Conservation (phyloP, 2,888 invertebrate species). For the Cerastis rubricosa region DNA sequence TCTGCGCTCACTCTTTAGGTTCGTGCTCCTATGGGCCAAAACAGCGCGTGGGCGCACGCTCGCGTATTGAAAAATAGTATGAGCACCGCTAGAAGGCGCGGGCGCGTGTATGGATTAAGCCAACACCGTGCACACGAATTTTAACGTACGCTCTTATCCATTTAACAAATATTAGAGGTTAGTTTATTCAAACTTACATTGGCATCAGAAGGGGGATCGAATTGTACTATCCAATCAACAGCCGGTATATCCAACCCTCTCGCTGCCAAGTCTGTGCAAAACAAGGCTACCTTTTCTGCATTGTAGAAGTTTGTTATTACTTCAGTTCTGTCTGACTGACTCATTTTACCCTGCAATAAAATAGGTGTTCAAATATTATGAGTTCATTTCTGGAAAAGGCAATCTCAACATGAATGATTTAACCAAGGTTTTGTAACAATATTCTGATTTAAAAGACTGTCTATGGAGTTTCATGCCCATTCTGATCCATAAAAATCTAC, state of each 20-base stretch:
- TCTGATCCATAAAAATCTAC: no score
- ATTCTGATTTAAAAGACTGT: no score
- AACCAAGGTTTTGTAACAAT: no score
- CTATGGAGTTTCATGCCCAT: no score
- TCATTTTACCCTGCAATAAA: constrained; percentile 97
- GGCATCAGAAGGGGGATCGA: constrained; percentile 99
- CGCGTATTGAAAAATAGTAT: background rate
- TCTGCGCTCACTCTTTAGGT: background rate
- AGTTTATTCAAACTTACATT: constrained; percentile 90
- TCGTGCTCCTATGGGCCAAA: background rate
- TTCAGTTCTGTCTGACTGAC: constrained; percentile 97
- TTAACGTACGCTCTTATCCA: background rate
- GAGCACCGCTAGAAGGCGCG: background rate
- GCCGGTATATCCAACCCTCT: constrained; percentile 98
- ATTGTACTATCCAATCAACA: constrained; percentile 99
- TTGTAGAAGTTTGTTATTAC: constrained; percentile 99
- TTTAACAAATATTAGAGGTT: background rate
- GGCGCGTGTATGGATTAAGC: background rate
- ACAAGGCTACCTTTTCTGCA: constrained; percentile 96
- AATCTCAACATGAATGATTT: no score
- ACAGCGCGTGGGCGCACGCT: background rate
- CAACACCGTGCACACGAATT: background rate
- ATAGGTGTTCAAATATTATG: background rate
- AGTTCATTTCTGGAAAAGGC: no score
- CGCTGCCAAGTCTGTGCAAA: constrained; percentile 99